A percentile compares a stretch with the other conserved stretches of the same genome.
phyloP scores from a whole-genome alignment of 2,113 vertebrate species.

The Sterrhoptilus dennistouni region DNA sequence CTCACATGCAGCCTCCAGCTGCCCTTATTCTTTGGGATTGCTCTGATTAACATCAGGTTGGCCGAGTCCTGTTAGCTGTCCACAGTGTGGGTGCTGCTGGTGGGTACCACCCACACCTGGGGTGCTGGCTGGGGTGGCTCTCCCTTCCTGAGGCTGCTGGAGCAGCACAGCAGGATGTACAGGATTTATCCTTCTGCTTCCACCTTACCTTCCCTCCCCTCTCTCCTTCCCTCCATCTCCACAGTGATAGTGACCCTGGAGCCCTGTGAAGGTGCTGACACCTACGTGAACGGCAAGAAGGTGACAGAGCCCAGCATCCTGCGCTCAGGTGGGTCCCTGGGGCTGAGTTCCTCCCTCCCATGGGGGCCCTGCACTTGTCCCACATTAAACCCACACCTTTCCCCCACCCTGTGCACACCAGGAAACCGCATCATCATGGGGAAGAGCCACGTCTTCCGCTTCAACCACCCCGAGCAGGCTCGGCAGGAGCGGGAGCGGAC shows the following conservation, averaged over 20 bases:
- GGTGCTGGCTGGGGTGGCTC: not conserved
- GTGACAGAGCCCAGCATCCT: constrained; percentile 90
- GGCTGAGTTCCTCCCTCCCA: not conserved
- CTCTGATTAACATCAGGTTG: not conserved
- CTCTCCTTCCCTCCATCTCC: not conserved
- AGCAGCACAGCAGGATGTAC: not conserved
- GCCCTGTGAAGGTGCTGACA: constrained; percentile 93
- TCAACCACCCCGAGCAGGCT: constrained; percentile 96
- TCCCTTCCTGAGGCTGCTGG: not conserved
- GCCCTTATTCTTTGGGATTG: not conserved
- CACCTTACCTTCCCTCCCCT: not conserved
- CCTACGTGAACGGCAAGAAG: constrained; percentile 94
- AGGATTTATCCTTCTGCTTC: not conserved
- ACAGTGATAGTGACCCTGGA: constrained; percentile 87
- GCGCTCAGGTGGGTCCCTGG: constrained; percentile 82
- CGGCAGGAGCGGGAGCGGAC: constrained; percentile 91
- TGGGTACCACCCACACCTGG: not conserved
- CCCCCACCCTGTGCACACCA: not conserved
- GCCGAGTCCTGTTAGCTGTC: not conserved
- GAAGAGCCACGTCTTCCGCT: constrained; percentile 98
- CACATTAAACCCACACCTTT: fast-evolving
- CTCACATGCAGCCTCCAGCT: not conserved
- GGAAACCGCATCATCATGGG: constrained; percentile 98
- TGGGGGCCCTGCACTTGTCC: not conserved
- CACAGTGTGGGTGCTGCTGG: not conserved